phyloP scores from a whole-genome alignment of 1,140 invertebrate genomes.

The Drosophila erecta region DNA sequence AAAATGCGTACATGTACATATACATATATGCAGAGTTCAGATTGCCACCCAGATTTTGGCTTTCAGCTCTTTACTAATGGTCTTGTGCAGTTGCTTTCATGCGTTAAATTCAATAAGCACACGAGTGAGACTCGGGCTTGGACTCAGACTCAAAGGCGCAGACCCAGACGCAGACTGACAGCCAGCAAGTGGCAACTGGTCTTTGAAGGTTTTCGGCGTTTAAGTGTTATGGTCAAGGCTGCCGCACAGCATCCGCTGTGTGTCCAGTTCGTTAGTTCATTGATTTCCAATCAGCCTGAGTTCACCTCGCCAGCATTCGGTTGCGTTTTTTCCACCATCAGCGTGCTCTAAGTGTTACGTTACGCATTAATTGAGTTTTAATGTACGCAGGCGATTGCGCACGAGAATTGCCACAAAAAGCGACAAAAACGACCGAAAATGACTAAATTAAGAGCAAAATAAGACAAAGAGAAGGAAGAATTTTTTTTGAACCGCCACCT shows the following conservation, averaged over 20 bases:
- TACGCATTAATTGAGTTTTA: conserved; percentile 76
- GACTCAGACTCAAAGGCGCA: conserved; percentile 11
- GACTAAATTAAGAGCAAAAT: conserved; percentile 35
- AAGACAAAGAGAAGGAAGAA: conserved; percentile 31
- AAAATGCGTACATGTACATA: conserved; percentile 10
- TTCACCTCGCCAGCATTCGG: conserved; percentile 31
- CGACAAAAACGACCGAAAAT: conserved; percentile 29
- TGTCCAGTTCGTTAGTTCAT: conserved; percentile 57
- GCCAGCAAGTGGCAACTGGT: conserved; percentile 65
- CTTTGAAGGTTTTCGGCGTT: conserved; percentile 71
- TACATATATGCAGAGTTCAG: conserved; percentile 53
- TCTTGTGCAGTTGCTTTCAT: conserved; percentile 69
- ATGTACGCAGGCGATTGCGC: conserved; percentile 57
- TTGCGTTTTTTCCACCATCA: conserved; percentile 22
- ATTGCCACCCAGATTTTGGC: conserved; percentile 49
- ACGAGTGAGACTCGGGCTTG: conserved; percentile 2
- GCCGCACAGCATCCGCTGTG: conserved; percentile 50
- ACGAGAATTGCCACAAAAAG: conserved; percentile 41
- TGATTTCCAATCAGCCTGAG: conserved; percentile 68
- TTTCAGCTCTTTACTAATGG: conserved; percentile 64
- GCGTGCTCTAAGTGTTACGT: conserved; percentile 49
- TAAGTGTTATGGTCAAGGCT: conserved; percentile 80
- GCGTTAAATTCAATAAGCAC: conserved; percentile 73
- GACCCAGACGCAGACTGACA: conserved; percentile 26
- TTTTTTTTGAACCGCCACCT: conserved; percentile 30